These are phyloP conservation scores for Melikaiella ostensackeni DNA, from an alignment of 2,888 invertebrate genomes.

Conservation along the genomic window DNA sequence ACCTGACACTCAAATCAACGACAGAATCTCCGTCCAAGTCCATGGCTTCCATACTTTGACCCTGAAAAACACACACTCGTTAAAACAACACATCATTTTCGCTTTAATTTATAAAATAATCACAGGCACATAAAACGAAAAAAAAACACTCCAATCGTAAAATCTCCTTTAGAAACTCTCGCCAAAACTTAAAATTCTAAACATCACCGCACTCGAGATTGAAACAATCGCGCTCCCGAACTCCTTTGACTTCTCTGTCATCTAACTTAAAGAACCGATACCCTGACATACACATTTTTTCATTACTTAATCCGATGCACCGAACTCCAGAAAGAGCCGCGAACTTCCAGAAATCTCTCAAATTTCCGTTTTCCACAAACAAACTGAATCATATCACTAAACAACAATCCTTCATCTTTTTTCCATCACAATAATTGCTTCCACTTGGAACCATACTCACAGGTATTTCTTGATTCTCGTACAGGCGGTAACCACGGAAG, in stretches of 20 bases:
- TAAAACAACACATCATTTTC: not conserved
- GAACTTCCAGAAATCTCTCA: not conserved
- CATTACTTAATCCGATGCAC: conserved; percentile 1
- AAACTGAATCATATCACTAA: not conserved
- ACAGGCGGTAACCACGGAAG: conserved; percentile 57
- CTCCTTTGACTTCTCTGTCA: not conserved
- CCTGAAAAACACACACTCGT: conserved; percentile 54
- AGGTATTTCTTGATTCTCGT: conserved; percentile 6
- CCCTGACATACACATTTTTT: not conserved
- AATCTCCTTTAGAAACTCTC: not conserved
- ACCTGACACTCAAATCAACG: conserved; percentile 93
- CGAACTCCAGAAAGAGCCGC: not conserved
- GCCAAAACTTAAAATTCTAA: not conserved
- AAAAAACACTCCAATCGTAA: not conserved
- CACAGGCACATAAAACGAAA: not conserved
- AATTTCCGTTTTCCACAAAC: not conserved
- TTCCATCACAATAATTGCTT: not conserved
- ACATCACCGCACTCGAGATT: not conserved
- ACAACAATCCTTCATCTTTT: not conserved
- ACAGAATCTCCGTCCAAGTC: conserved; percentile 91
- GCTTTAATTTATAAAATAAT: not conserved
- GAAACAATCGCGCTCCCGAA: not conserved
- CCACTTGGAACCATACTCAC: conserved; percentile 13
- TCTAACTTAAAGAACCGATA: not conserved
- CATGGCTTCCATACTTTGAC: conserved; percentile 83